These are phyloP conservation scores for Polylopha cassiicola DNA, from an alignment of 2,888 invertebrate genomes.

Conservation along the genomic window DNA sequence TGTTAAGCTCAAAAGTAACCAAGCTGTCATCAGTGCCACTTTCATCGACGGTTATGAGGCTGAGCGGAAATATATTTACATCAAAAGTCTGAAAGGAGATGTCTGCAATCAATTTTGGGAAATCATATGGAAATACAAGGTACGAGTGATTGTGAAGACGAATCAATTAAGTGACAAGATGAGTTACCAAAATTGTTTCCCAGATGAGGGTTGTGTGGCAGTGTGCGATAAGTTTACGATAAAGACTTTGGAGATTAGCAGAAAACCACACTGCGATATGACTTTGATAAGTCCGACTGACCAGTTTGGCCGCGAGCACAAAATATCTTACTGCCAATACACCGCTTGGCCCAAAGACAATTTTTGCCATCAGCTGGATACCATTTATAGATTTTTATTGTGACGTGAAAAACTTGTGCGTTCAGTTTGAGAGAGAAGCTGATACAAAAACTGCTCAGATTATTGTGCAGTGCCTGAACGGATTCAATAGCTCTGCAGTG, in stretches of 20 bases:
- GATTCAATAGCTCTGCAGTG: too few species aligned
- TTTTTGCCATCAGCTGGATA: neutral
- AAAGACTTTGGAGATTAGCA: neutral
- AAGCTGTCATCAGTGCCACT: neutral
- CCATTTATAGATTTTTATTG: constrained; percentile 1
- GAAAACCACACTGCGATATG: too few species aligned
- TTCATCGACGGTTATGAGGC: too few species aligned
- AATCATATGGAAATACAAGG: neutral
- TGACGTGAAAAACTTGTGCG: too few species aligned
- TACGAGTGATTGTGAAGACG: neutral
- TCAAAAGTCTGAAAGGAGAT: neutral
- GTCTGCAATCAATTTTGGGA: neutral
- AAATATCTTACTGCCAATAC: neutral
- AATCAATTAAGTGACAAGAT: too few species aligned
- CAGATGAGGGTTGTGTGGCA: neutral
- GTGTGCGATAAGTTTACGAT: neutral
- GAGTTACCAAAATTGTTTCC: too few species aligned
- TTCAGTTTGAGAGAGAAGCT: too few species aligned
- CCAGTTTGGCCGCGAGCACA: neutral
- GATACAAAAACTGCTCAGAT: too few species aligned
- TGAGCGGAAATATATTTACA: neutral
- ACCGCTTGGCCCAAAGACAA: neutral
- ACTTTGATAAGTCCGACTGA: neutral
- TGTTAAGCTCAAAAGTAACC: neutral
- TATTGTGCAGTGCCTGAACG: too few species aligned